Percentiles rank a stretch among this genome's conserved stretches.
These are phyloP conservation scores for Oncorhynchus nerka DNA, from an alignment of 2,113 vertebrate species.

Conservation along the genomic window DNA sequence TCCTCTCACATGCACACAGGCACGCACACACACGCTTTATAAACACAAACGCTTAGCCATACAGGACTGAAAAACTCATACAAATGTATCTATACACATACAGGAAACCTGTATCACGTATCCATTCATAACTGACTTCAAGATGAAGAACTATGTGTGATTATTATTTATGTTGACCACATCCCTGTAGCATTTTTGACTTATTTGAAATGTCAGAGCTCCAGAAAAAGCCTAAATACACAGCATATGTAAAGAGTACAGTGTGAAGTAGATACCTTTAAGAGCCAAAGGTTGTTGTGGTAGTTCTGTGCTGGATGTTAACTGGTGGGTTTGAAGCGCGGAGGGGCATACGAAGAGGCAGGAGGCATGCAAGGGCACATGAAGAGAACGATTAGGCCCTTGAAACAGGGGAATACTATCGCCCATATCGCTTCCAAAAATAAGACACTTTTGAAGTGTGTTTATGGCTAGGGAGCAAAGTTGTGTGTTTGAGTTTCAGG, in stretches of 20 bases:
- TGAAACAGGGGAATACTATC: conserved; percentile 51
- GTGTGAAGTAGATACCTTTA: conserved; percentile 39
- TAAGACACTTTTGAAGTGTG: conserved; percentile 74
- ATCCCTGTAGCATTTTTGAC: not conserved
- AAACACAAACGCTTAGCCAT: too few species aligned
- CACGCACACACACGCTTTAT: conserved; percentile 18
- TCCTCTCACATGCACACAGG: conserved; percentile 5
- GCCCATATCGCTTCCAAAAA: conserved; percentile 69
- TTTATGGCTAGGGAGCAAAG: conserved; percentile 71
- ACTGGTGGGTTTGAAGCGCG: conserved; percentile 24
- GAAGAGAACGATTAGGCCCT: conserved; percentile 68
- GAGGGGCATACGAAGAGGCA: conserved; percentile 49
- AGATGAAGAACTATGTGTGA: not conserved
- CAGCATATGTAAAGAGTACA: conserved; percentile 32
- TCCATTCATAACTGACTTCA: not conserved
- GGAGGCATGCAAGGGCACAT: conserved; percentile 62
- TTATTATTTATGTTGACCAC: not conserved
- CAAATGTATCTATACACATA: too few species aligned
- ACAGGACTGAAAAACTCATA: too few species aligned
- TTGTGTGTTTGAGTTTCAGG: conserved; percentile 70
- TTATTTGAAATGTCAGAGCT: not conserved
- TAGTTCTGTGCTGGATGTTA: conserved; percentile 46
- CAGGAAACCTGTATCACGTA: too few species aligned
- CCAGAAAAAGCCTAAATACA: not conserved
- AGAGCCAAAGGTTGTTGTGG: conserved; percentile 45